phyloP scores from a whole-genome alignment of 1,140 invertebrate species.

The Eriosoma lanigerum region DNA sequence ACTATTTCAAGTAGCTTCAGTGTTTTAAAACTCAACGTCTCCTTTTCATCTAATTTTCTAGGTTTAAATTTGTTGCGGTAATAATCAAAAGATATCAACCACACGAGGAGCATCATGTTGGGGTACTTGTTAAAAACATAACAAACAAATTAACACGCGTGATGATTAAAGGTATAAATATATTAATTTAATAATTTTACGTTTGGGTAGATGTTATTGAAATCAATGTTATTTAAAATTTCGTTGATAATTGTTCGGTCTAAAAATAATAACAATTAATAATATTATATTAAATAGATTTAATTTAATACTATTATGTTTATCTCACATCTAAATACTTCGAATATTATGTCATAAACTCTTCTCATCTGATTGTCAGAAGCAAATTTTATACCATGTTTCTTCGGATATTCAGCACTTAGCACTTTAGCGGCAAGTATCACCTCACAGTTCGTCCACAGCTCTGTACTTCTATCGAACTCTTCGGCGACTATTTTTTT shows the following conservation, averaged over 20 bases:
- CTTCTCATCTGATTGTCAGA: slow-evolving; percentile 39
- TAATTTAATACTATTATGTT: background rate
- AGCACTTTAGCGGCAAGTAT: slow-evolving; percentile 26
- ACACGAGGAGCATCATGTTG: slow-evolving; percentile 27
- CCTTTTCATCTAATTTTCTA: slow-evolving; percentile 32
- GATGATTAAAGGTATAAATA: background rate
- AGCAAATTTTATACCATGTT: slow-evolving; percentile 31
- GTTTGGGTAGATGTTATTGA: slow-evolving; percentile 9
- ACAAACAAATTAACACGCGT: background rate
- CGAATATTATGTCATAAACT: slow-evolving; percentile 46
- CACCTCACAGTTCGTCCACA: slow-evolving; percentile 18
- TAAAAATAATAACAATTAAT: background rate
- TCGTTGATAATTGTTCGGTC: slow-evolving; percentile 36
- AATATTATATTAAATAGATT: no score
- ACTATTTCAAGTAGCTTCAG: slow-evolving; percentile 30
- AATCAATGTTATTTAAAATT: slow-evolving; percentile 30
- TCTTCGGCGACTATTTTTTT: slow-evolving; percentile 17
- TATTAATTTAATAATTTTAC: slow-evolving; percentile 3
- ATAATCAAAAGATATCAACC: slow-evolving; percentile 34
- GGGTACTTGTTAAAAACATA: slow-evolving; percentile 17
- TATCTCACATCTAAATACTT: slow-evolving; percentile 38
- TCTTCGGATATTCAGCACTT: slow-evolving; percentile 22
- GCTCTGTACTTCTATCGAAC: slow-evolving; percentile 32
- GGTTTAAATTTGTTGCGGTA: slow-evolving; percentile 43
- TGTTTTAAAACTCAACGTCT: background rate